phyloP scores from a whole-genome alignment of 1,140 invertebrate genomes.

The Yoshiicerus persimilis region DNA sequence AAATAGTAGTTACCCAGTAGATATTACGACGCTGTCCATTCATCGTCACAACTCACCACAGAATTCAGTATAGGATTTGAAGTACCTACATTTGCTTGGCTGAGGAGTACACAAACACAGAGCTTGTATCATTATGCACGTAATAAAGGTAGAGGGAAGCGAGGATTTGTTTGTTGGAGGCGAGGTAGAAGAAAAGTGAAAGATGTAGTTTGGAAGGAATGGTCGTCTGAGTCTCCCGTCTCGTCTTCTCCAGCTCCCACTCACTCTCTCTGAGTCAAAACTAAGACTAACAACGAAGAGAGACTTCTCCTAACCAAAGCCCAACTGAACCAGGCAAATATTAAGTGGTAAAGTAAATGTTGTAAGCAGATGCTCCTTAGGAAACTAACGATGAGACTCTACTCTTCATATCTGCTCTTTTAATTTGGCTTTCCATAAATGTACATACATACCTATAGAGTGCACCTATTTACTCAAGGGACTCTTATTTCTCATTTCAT shows the following conservation, averaged over 20 bases:
- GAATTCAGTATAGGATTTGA: no score
- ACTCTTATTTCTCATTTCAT: no score
- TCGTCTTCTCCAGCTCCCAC: background rate
- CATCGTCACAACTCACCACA: no score
- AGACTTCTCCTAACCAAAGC: no score
- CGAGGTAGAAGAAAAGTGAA: background rate
- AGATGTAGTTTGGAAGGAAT: background rate
- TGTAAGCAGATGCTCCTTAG: background rate
- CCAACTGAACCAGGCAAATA: no score
- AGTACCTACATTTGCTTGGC: background rate
- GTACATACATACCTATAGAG: background rate
- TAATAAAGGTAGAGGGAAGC: background rate
- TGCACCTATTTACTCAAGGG: no score
- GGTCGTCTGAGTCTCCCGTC: background rate
- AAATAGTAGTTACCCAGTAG: background rate
- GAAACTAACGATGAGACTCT: background rate
- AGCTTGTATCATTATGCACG: background rate
- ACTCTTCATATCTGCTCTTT: background rate
- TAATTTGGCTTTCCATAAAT: background rate
- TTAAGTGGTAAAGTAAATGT: background rate
- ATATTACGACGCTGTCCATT: background rate
- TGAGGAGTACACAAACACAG: background rate
- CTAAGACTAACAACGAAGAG: background rate
- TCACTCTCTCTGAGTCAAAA: background rate
- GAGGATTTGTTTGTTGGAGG: background rate